A percentile compares a stretch with the other conserved stretches of the same genome.
phyloP scores from a whole-genome alignment of 2,113 vertebrate species.

The Siphamia tubifer region DNA sequence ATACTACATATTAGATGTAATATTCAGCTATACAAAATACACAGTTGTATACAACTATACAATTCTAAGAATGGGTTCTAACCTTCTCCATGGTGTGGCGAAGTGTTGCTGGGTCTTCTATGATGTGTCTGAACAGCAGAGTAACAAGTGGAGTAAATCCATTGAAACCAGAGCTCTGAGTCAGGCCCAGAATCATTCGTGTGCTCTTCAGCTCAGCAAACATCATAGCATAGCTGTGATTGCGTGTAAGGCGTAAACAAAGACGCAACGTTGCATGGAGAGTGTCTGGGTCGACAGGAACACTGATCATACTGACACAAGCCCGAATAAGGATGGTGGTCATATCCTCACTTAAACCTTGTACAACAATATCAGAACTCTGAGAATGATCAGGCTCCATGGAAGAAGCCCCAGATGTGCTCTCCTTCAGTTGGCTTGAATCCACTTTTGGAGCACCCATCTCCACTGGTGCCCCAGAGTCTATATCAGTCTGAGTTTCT shows the following conservation, averaged over 20 bases:
- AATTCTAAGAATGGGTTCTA: neutral
- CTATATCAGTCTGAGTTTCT: conserved; percentile 73
- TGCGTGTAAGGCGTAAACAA: conserved; percentile 90
- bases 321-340: conserved; percentile 90
- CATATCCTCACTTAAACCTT: conserved; percentile 91
- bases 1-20: no score
- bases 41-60: no score
- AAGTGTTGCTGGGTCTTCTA: conserved; percentile 91
- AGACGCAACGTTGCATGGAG: conserved; percentile 92
- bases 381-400: conserved; percentile 66
- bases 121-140: conserved; percentile 92
- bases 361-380: conserved; percentile 80
- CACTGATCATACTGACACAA: conserved; percentile 94
- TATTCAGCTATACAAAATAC: neutral
- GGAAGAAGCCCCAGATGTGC: conserved; percentile 49
- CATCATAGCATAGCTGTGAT: conserved; percentile 94
- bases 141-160: conserved; percentile 93
- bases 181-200: conserved; percentile 90
- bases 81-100: conserved; percentile 97
- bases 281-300: conserved; percentile 93
- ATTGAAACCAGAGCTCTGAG: conserved; percentile 91
- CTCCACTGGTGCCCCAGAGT: conserved; percentile 72
- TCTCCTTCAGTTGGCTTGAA: conserved; percentile 68
- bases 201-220: conserved; percentile 94
- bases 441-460: conserved; percentile 78